A percentile compares a stretch with the other conserved stretches of the same genome.
Conservation (phyloP, 2,113 vertebrate species). For the Sinocyclocheilus rhinocerous region DNA sequence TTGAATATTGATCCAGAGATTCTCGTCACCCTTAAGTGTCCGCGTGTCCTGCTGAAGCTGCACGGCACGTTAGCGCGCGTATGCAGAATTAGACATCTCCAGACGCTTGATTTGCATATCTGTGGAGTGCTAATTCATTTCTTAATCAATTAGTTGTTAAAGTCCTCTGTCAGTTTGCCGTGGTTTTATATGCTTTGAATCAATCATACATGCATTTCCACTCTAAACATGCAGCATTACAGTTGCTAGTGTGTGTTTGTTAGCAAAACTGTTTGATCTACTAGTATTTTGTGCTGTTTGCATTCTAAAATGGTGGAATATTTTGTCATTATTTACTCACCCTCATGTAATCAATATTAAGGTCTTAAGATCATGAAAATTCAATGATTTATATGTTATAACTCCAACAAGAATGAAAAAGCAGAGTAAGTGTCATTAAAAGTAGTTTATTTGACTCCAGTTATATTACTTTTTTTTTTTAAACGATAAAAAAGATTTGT, state of each 20-base stretch:
- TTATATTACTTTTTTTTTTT: too few relatives aligned
- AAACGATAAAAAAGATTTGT: not conserved
- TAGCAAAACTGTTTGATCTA: not conserved
- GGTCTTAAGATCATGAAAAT: not conserved
- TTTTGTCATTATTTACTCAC: not conserved
- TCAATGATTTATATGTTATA: not conserved
- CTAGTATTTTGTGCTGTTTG: not conserved
- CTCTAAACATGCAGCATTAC: not conserved
- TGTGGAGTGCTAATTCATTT: slow-evolving; percentile 67
- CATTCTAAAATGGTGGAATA: not conserved
- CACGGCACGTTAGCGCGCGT: not conserved
- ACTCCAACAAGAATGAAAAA: not conserved
- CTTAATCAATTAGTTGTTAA: slow-evolving; percentile 76
- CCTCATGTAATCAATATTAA: not conserved
- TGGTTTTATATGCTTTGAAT: slow-evolving; percentile 63
- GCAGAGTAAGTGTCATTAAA: not conserved
- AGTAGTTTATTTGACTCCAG: not conserved
- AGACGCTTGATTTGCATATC: slow-evolving; percentile 72
- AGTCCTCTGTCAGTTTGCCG: not conserved
- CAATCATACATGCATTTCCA: not conserved
- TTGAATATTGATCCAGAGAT: not conserved
- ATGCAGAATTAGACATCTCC: slow-evolving; percentile 60
- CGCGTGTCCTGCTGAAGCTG: slow-evolving; percentile 20
- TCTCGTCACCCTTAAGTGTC: slow-evolving; percentile 21
- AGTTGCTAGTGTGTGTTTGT: not conserved